These are phyloP conservation scores for Artibeus lituratus DNA, from an alignment of 2,797 vertebrate species.

Conservation along the genomic window DNA sequence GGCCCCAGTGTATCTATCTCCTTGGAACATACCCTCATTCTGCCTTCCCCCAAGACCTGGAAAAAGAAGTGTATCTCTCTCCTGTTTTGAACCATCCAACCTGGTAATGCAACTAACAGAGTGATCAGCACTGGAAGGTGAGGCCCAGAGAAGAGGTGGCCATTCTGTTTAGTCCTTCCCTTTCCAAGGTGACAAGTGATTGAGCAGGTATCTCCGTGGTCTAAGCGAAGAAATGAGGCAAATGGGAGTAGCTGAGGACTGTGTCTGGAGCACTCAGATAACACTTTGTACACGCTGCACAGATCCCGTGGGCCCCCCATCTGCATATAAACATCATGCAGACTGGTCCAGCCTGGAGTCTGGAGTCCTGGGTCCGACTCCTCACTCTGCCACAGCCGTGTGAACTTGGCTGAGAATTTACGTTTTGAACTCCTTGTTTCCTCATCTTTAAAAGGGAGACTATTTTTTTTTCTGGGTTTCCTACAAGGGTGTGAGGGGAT, in stretches of 20 bases:
- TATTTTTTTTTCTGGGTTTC: neutral
- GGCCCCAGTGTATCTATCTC: neutral
- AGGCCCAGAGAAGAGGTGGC: neutral
- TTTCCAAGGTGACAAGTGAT: neutral
- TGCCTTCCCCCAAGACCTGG: neutral
- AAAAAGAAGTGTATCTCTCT: neutral
- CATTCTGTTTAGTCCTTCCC: neutral
- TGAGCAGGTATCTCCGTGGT: neutral
- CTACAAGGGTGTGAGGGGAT: neutral
- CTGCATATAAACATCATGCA: neutral
- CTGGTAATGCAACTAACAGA: neutral
- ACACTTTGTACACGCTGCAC: neutral
- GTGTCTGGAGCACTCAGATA: neutral
- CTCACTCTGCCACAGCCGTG: neutral
- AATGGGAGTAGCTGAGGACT: neutral
- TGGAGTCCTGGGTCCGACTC: neutral
- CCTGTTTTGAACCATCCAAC: neutral
- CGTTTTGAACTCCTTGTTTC: neutral
- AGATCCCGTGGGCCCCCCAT: neutral
- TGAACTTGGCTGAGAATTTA: neutral
- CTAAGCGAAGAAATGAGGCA: neutral
- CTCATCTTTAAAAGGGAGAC: neutral
- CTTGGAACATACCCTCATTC: neutral
- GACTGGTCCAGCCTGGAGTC: neutral
- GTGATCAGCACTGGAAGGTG: neutral